A percentile compares a stretch with the other conserved stretches of the same genome.
phyloP scores from a whole-genome alignment of 2,113 vertebrate species.

The Silurus asotus region DNA sequence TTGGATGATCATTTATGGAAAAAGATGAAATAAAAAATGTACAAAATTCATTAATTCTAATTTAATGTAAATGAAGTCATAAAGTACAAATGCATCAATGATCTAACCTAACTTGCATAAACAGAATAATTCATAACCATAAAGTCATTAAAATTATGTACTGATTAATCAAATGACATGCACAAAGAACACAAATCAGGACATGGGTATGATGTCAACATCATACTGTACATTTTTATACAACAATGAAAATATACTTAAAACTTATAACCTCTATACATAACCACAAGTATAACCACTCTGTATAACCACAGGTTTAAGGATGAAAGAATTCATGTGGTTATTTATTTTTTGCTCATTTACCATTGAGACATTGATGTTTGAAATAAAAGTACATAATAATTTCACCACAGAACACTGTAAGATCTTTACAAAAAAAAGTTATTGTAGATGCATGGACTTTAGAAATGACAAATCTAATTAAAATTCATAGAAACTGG shows the following conservation, averaged over 20 bases:
- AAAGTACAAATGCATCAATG: neutral
- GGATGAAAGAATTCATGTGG: too few species aligned
- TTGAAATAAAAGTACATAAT: neutral
- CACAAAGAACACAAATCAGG: neutral
- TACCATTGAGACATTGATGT: neutral
- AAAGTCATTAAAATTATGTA: neutral
- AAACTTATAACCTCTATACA: neutral
- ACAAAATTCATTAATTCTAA: neutral
- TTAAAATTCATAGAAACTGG: slow-evolving; percentile 51
- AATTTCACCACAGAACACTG: neutral
- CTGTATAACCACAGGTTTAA: too few species aligned
- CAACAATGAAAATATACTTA: neutral
- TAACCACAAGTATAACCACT: neutral
- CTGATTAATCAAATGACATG: neutral
- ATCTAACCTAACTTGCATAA: neutral
- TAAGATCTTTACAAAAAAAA: slow-evolving; percentile 29
- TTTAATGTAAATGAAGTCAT: neutral
- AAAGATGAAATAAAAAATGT: neutral
- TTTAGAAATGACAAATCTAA: slow-evolving; percentile 47
- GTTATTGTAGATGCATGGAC: slow-evolving; percentile 29
- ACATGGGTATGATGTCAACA: neutral
- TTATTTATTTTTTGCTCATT: neutral
- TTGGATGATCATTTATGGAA: neutral
- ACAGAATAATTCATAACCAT: neutral
- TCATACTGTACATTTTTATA: neutral